Percentiles rank a stretch among this genome's conserved stretches.
These are phyloP conservation scores for Shinisaurus crocodilurus DNA, from an alignment of 2,113 vertebrate species.

Conservation along the genomic window DNA sequence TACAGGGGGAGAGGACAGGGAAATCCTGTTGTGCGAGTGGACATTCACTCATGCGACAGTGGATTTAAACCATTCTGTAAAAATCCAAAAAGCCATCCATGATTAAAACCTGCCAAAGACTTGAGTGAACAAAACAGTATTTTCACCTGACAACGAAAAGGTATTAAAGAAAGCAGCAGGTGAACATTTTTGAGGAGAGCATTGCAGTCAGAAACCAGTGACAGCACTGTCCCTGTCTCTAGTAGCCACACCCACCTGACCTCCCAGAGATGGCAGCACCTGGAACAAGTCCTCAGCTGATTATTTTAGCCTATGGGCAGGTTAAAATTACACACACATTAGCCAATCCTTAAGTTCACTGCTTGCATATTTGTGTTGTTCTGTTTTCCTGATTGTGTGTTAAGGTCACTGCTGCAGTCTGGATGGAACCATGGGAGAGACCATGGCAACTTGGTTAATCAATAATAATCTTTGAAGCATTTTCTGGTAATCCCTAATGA, in stretches of 20 bases:
- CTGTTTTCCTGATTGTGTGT: constrained; percentile 24
- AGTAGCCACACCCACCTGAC: neutral
- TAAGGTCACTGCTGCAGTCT: neutral
- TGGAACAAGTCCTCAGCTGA: neutral
- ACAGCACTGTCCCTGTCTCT: no score
- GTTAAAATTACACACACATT: neutral
- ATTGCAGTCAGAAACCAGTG: neutral
- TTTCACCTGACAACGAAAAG: neutral
- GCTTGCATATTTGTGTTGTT: neutral
- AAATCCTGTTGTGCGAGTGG: no score
- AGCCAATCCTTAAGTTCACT: neutral
- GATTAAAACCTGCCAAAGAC: neutral
- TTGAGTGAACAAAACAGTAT: neutral
- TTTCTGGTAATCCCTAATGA: constrained; percentile 27
- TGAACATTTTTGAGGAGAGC: neutral
- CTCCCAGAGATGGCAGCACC: neutral
- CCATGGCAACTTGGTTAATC: constrained; percentile 1
- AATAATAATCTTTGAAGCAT: constrained; percentile 50
- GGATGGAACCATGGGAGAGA: constrained; percentile 11
- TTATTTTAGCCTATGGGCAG: neutral
- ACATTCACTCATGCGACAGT: no score
- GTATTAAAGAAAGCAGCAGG: neutral
- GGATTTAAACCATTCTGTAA: no score
- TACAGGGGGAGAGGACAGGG: no score
- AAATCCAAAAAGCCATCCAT: neutral